Base-by-base conservation (phyloP, 37 sponge, comb jelly and placozoan genomes). In the Petrosia ficiformis region DNA sequence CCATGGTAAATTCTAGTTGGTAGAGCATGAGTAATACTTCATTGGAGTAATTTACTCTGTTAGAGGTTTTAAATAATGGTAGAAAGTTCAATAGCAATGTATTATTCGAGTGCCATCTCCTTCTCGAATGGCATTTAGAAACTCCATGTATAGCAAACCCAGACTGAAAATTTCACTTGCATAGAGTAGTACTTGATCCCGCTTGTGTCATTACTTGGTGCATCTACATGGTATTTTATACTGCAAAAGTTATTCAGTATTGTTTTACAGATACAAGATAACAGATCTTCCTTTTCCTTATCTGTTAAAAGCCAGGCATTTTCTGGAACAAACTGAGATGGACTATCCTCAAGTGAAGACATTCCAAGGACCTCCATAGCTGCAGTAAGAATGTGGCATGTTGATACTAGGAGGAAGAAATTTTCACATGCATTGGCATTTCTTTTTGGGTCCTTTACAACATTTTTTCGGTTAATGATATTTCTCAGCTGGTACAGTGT, bases 401-500 rank as follows among this genome's bases (percentile, higher is more conserved):
- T 22, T 22, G 35, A 71, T n/a, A 84, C 73, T 21, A 71, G 16
- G 34, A 44, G 70, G 1, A 79, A 31, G 57, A 84, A 44, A 37
- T 84, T 74, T 36, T 84, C 78, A 63, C 58, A 36, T 33, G 76
- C 68, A 29, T 44, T 68, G 43, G 80, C 29, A 34, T 79, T 71
- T 5, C 22, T 14, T 34, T 56, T 71, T n/a, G 61, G 48, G 21
- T 72, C 67, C 14, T 37, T 58, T 14, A 33, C 16, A 28, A 84
- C 84, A 34, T 79, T 84, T 33, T 64, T 79, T 8, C 86, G 71
- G 67, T 79, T 41, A 14, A 84, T 70, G 57, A 79, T 36, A 42
- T 84, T 84, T 56, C 86, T 22, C 44, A 84, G 68, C 44, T 84
- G 86, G 64, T 44, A 84, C 32, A 84, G 74, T 11, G 79, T 84